These are phyloP conservation scores for Calcarius lapponicus DNA, from an alignment of 2,797 vertebrate species.

Conservation along the genomic window DNA sequence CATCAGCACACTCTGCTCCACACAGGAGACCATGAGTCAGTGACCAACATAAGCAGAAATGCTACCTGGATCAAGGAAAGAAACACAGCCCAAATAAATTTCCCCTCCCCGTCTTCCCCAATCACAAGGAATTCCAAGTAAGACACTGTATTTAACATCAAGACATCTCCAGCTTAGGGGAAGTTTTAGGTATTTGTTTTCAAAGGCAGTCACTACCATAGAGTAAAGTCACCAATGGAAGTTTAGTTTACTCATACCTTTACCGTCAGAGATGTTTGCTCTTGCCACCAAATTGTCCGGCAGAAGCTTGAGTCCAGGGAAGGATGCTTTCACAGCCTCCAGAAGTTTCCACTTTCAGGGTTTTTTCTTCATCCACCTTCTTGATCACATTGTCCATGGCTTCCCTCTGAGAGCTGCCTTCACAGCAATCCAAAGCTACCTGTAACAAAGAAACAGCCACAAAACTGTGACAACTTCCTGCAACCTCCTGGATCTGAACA, in stretches of 20 bases:
- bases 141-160: background rate
- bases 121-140: background rate
- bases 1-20: background rate
- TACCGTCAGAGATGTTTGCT: background rate
- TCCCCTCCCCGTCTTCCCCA: background rate
- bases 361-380: constrained; percentile 75
- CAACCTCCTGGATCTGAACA: background rate
- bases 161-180: background rate
- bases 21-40: background rate
- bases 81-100: background rate
- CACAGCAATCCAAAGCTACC: constrained; percentile 82
- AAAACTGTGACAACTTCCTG: background rate
- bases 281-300: constrained; percentile 60
- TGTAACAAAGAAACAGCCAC: constrained; percentile 60
- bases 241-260: constrained; percentile 42
- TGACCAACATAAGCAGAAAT: background rate
- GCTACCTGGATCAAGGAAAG: background rate
- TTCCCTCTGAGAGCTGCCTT: constrained; percentile 69
- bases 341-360: constrained; percentile 78
- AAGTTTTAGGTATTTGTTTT: background rate
- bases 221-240: background rate
- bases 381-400: constrained; percentile 74
- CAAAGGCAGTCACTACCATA: background rate
- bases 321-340: constrained; percentile 60
- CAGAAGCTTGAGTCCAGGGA: constrained; percentile 73